Conservation (phyloP, 2,113 vertebrate species). For the Forbesichthys agassizii region DNA sequence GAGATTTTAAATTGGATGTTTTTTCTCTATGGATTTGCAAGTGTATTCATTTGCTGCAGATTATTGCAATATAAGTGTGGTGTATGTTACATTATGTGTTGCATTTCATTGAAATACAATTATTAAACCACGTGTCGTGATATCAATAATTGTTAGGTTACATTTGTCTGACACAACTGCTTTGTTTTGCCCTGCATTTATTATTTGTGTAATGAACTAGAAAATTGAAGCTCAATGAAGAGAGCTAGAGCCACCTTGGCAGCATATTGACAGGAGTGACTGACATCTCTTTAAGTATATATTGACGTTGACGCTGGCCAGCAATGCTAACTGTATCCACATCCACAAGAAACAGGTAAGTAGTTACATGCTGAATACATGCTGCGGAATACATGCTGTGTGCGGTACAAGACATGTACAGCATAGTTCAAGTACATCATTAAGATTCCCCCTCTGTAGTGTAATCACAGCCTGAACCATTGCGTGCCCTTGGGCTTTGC, state of each 20-base stretch:
- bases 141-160: background rate
- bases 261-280: conserved; percentile 19
- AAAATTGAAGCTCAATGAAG: background rate
- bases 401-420: conserved; percentile 12
- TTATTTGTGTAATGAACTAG: background rate
- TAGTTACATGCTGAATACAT: background rate
- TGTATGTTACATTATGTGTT: background rate
- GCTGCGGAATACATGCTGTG: background rate
- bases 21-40: conserved; percentile 28
- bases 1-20: conserved; percentile 35
- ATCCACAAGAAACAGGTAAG: conserved; percentile 11
- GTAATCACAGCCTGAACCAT: conserved; percentile 43
- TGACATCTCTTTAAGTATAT: background rate
- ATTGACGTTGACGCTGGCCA: conserved; percentile 4
- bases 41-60: conserved; percentile 8
- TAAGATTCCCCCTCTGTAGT: conserved; percentile 4
- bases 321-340: conserved; percentile 18
- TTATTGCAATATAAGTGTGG: conserved; percentile 15
- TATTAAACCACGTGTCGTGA: too few species aligned
- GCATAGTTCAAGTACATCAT: conserved; percentile 31
- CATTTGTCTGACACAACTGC: background rate
- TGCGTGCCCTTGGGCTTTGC: conserved; percentile 21
- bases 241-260: conserved; percentile 5
- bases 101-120: too few species aligned
- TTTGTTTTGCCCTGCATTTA: background rate